These are phyloP conservation scores for Dromococcyx pavoninus DNA, from an alignment of 2,797 vertebrate species.

Conservation along the genomic window DNA sequence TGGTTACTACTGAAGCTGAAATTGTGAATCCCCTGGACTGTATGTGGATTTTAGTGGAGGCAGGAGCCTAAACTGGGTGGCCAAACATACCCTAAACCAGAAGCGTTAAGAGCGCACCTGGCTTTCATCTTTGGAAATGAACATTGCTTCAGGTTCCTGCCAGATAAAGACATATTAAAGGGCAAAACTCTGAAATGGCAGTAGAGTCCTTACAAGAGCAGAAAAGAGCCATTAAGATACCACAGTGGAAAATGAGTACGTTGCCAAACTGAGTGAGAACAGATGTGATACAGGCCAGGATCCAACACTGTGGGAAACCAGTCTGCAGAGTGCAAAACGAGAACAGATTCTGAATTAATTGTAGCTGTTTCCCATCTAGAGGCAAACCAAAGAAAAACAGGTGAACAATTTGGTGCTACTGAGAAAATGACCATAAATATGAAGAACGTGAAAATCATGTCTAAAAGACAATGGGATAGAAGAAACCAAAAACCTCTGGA, in stretches of 20 bases:
- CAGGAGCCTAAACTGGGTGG: neutral
- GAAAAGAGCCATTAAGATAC: neutral
- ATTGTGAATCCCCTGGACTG: neutral
- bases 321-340: neutral
- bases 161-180: neutral
- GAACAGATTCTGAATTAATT: neutral
- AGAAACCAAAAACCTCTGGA: neutral
- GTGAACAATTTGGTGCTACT: neutral
- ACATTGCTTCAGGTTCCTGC: neutral
- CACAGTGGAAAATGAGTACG: neutral
- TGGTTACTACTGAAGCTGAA: neutral
- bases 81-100: neutral
- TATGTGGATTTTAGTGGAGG: neutral
- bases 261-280: slow-evolving; percentile 6
- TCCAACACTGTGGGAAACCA: neutral
- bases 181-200: neutral
- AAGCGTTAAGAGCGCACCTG: fast-evolving
- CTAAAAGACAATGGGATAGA: neutral
- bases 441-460: neutral
- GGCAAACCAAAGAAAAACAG: neutral
- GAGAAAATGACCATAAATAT: neutral
- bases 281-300: neutral
- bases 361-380: neutral
- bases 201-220: neutral
- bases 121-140: neutral